Conservation (phyloP, 1,140 invertebrate genomes). For the Drosophila kikkawai region DNA sequence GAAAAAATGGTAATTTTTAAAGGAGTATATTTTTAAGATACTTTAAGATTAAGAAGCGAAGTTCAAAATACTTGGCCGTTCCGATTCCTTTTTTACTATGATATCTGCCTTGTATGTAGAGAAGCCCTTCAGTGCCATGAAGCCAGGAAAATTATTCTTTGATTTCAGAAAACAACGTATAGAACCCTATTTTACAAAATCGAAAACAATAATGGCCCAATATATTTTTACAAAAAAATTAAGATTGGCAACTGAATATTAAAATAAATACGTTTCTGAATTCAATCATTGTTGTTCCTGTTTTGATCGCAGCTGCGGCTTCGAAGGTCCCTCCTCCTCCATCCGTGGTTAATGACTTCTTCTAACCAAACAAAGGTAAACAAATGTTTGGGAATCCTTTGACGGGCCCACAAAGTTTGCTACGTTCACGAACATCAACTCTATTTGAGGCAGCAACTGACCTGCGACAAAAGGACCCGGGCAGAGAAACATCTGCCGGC, state of each 20-base stretch:
- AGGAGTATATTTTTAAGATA: no score
- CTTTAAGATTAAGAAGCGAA: no score
- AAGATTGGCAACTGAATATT: background rate
- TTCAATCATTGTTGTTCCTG: background rate
- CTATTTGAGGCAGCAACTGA: constrained; percentile 65
- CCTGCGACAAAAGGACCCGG: constrained; percentile 72
- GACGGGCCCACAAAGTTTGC: constrained; percentile 48
- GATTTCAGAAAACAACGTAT: background rate
- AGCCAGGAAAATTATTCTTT: background rate
- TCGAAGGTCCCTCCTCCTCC: background rate
- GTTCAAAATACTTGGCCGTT: no score
- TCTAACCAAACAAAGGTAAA: constrained; percentile 73
- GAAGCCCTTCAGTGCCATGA: background rate
- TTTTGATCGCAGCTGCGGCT: constrained; percentile 21
- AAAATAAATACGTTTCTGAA: background rate
- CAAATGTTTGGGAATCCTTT: constrained; percentile 71
- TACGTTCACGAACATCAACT: constrained; percentile 45
- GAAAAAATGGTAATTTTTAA: no score
- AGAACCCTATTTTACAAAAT: background rate
- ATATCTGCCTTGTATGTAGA: background rate
- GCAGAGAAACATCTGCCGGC: constrained; percentile 66
- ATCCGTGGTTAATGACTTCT: constrained; percentile 67
- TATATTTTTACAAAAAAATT: background rate
- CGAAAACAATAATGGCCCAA: background rate
- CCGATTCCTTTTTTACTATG: background rate